Evolutionary conservation across 2,888 invertebrate genomes (phyloP), one percentile per base, ranked within the genome.

Genomic region (Xestoiulus laeticollis): DNA sequence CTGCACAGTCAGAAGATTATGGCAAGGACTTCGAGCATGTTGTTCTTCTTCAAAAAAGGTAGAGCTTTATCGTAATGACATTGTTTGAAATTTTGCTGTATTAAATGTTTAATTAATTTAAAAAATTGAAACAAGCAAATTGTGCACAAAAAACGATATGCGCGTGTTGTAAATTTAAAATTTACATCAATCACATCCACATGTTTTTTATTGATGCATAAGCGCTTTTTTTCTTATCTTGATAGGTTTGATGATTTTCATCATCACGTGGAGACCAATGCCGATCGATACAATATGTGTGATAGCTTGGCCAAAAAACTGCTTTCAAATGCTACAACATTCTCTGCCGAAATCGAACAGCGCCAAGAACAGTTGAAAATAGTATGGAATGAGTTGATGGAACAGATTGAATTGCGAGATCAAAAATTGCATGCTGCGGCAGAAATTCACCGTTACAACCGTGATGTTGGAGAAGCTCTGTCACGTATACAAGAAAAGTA

Each of bases 381-480:
- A 68, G 90, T 91, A 5, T 99, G 99, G 99, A 95, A 96, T 89
- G 95, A 96, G 85, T 94, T 99, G 0, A 94, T 98, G 86, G 96
- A 96, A 87, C 95, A 97, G 91, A 96, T 99, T 88, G 96, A 96
- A 90, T 95, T 96, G 86, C 94, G 99, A 19, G 97, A 97, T 89
- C 95, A 96, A 89, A 95, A 97, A 82, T 93, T 99, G 68, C 95
- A 96, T 91, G 99, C 98, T 0, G 99, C 99, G 0, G 98, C 97
- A 14, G 98, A 99, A 93, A 97, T 99, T 90, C 99, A 99, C 92
- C 95, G 98, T 88, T 99, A 98, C 94, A 99, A 99, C 93, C 95
- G 98, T 87, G 99, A 99, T 92, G 97, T 96, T 0, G 96, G 96
- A 32, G 98, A 99, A 91, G 96, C 98, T 1, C 92, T 97, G 12